Percentiles rank a stretch among this genome's conserved stretches.
phyloP scores from a whole-genome alignment of 35 echinoderm and acorn worm genomes.

The Holothuria glaberrima region DNA sequence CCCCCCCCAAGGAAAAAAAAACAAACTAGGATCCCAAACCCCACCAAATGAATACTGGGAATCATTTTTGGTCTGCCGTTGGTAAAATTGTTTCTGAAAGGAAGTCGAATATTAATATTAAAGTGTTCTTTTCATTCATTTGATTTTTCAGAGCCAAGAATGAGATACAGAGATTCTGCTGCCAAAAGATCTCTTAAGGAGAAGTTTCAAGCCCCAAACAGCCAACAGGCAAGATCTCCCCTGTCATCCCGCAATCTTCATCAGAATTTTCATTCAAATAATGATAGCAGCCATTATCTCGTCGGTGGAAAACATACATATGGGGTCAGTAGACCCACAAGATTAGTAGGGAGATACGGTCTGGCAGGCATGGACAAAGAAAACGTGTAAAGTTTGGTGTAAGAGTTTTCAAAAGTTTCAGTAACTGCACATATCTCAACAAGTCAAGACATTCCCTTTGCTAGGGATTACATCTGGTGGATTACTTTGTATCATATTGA shows the following conservation, averaged over 20 bases:
- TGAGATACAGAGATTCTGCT: not conserved
- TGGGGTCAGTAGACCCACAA: not conserved
- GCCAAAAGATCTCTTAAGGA: slow-evolving; percentile 33
- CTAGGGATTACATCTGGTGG: no score
- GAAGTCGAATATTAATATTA: no score
- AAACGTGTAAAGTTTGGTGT: slow-evolving; percentile 4
- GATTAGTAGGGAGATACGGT: slow-evolving; percentile 7
- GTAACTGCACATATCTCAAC: no score
- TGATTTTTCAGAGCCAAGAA: slow-evolving; percentile 17
- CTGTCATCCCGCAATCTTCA: slow-evolving; percentile 21
- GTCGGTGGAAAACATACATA: not conserved
- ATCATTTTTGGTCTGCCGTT: no score
- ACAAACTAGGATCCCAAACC: no score
- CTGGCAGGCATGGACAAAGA: slow-evolving; percentile 13
- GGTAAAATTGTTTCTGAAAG: no score
- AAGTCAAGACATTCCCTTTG: no score
- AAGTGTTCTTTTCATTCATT: not conserved
- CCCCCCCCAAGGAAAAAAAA: no score
- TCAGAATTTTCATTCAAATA: not conserved
- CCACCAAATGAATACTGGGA: no score
- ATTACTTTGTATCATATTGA: no score
- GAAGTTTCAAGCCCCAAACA: not conserved
- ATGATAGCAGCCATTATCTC: no score
- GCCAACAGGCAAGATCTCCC: slow-evolving; percentile 18
- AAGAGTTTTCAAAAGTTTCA: no score